Evolutionary conservation across 2,113 vertebrate species (phyloP), one percentile per base, ranked within the genome.

Genomic region (Clarias batrachus): DNA sequence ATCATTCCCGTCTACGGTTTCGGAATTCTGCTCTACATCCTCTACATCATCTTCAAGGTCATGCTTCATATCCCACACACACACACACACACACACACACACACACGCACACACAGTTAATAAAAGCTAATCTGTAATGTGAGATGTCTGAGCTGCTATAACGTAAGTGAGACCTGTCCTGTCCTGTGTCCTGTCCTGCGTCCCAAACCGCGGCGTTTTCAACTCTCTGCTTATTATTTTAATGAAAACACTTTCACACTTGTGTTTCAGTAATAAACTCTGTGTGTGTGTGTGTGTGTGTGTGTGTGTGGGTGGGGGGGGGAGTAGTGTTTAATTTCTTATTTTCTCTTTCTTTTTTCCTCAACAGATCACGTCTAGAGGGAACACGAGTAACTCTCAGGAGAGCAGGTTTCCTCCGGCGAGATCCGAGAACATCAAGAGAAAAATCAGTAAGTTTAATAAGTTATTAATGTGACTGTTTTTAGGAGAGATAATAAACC

Each of bases 1-100:
- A 98, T 99, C 89, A 97, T 99, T 88, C 98, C 98, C 0, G 96
- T 99, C 85, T 99, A 99, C 87, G 98, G 97, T 86, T 99, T 99
- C 81, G 98, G 97, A 30, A 98, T 99, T 88, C 94, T 99, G 87
- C 92, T 99, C 17, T 99, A 99, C 92, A 98, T 99, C 90, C 30
- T 80, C 17, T 80, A 80, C 78, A 60, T 80, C 10, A 80, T 80
- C 78, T 80, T 60, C 30, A 80, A 80, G 78, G 78, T 80, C 52
- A 30, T 1, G 16, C 16, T 23, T 41, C 48, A 21, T 23, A 23
- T 16, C 33, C 2, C 57, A 6, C 16, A 0, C 57, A 6, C 17
- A 1, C 57, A 4, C 57, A 5, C 57, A 59, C 57, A 4, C 57
- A 19, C 57, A 5, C 17, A 14, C 57, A 17, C 63, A 0, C 63